Conservation (phyloP, 1,140 invertebrate species). For the Steinernema khuongi region DNA sequence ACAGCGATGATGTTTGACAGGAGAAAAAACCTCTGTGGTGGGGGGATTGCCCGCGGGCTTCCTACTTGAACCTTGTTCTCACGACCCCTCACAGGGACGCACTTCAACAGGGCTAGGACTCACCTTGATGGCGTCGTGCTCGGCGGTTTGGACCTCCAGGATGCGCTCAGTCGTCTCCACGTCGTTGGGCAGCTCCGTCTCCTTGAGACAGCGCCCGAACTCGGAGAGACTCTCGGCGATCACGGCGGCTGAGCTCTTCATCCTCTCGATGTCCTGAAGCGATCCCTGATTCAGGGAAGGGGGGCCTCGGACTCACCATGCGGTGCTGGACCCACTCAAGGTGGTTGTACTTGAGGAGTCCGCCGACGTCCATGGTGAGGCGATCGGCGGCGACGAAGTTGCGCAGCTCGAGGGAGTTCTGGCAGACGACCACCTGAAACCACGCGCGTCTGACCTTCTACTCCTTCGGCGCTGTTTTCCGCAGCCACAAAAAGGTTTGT, state of each 20-base stretch:
- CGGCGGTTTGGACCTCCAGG: constrained; percentile 66
- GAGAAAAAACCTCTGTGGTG: too few relatives aligned
- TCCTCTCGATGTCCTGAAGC: constrained; percentile 84
- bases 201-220: constrained; percentile 70
- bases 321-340: constrained; percentile 91
- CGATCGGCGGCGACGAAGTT: constrained; percentile 77
- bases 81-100: too few relatives aligned
- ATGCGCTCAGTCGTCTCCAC: constrained; percentile 70
- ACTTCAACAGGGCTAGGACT: constrained; percentile 17
- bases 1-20: too few relatives aligned
- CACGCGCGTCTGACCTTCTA: neutral
- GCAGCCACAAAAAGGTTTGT: constrained; percentile 2
- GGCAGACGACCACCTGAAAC: constrained; percentile 62
- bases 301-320: constrained; percentile 69
- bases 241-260: constrained; percentile 79
- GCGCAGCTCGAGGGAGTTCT: constrained; percentile 68
- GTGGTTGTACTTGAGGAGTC: constrained; percentile 80
- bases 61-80: too few relatives aligned
- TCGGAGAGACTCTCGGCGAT: constrained; percentile 76
- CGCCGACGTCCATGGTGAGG: constrained; percentile 80
- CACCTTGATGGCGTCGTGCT: constrained; percentile 57
- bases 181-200: constrained; percentile 77
- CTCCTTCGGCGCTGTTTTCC: neutral
- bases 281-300: constrained; percentile 24
- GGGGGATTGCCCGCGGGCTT: too few relatives aligned